phyloP scores from a whole-genome alignment of 2,797 vertebrate genomes.

The Euphonia xanthogaster region DNA sequence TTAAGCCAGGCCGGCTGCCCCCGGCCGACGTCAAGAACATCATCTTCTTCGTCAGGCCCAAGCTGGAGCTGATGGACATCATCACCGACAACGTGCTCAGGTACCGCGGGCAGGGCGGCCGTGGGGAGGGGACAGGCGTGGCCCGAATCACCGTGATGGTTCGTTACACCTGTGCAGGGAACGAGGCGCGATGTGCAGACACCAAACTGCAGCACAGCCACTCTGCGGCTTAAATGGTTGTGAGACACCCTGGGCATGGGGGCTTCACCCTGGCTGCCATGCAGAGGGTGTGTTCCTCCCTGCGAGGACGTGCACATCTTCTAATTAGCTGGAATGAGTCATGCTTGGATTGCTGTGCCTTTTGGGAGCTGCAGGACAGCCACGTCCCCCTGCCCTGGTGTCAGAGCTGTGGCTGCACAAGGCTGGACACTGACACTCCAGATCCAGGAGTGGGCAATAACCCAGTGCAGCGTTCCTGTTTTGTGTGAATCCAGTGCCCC shows the following conservation, averaged over 20 bases:
- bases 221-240: rapidly evolving
- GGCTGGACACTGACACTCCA: background rate
- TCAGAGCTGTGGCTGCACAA: background rate
- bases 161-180: background rate
- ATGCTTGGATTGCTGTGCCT: rapidly evolving
- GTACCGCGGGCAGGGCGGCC: constrained; percentile 52
- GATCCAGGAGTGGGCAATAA: too few relatives aligned
- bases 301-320: rapidly evolving
- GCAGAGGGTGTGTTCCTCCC: rapidly evolving
- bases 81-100: constrained; percentile 92
- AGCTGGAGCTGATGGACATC: constrained; percentile 95
- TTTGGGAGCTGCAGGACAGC: background rate
- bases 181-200: rapidly evolving
- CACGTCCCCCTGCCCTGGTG: background rate
- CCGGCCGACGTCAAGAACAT: constrained; percentile 93
- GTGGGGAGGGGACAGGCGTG: background rate
- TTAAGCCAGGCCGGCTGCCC: constrained; percentile 89
- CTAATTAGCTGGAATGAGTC: rapidly evolving
- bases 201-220: rapidly evolving
- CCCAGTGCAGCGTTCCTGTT: rapidly evolving
- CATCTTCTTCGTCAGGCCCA: constrained; percentile 95
- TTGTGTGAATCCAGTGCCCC: background rate
- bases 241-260: rapidly evolving
- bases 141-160: rapidly evolving
- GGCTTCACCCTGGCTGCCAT: rapidly evolving